Evolutionary conservation across 2,797 vertebrate genomes (phyloP), one percentile per base, ranked within the genome.

Genomic region (Pangasius mekongensis): DNA sequence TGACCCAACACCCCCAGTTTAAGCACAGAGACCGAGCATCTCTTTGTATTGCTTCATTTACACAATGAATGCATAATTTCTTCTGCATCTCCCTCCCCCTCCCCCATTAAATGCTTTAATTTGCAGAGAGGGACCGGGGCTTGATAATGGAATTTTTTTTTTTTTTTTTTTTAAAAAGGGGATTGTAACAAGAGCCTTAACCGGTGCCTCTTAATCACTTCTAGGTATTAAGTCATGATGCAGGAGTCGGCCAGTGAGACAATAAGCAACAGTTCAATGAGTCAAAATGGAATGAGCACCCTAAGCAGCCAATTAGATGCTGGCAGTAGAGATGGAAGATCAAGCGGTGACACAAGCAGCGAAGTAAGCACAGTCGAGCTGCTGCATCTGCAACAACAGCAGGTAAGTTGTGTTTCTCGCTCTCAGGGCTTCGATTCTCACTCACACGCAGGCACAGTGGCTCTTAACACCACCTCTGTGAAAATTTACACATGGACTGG

Each of bases 191-290:
- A 94, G 95, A 96, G 97, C 97, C 97, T 97, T 99, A 99, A 99
- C 98, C 96, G 98, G 98, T 98, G 98, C 97, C 98, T 99, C 97
- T 98, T 99, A 98, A 99, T 99, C 98, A 98, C 98, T 98, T 98
- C 97, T 98, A 98, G 98, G 97, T 99, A 99, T 98, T 98, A 98
- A 99, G 97, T 97, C 97, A 97, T 99, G 98, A 99, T 99, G 98
- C 98, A 99, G 98, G 98, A 99, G 97, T 98, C 98, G 97, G 97
- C 98, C 97, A 98, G 97, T 97, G 98, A 99, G 98, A 99, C 98
- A 98, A 99, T 99, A 99, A 99, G 97, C 98, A 99, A 99, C 98
- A 99, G 98, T 99, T 99, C 98, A 99, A 98, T 99, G 98, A 99
- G 97, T 99, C 98, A 99, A 98, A 99, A 99, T 99, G 98, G 98